phyloP scores from a whole-genome alignment of 2,113 vertebrate genomes.

The Xiphophorus couchianus region DNA sequence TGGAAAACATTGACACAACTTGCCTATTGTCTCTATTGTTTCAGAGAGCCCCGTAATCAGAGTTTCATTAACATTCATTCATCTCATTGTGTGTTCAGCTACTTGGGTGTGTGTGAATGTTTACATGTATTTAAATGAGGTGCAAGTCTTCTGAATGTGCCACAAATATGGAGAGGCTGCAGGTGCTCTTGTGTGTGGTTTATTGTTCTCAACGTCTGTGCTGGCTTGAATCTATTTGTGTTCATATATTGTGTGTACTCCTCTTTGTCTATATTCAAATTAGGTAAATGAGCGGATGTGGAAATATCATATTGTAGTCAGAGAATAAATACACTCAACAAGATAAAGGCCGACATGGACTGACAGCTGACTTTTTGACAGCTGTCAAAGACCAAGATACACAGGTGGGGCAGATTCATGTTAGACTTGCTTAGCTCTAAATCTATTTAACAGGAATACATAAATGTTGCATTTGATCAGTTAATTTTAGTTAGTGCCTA shows the following conservation, averaged over 20 bases:
- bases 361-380: constrained; percentile 1
- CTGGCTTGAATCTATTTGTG: constrained; percentile 44
- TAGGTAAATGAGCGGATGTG: constrained; percentile 41
- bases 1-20: constrained; percentile 48
- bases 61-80: constrained; percentile 64
- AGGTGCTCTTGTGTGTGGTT: constrained; percentile 57
- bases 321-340: neutral
- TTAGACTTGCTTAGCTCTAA: neutral
- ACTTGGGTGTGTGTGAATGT: constrained; percentile 16
- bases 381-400: neutral
- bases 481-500: neutral
- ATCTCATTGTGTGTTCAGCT: constrained; percentile 29
- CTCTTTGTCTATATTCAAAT: constrained; percentile 22
- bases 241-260: constrained; percentile 32
- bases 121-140: constrained; percentile 55
- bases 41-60: constrained; percentile 53
- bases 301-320: constrained; percentile 14
- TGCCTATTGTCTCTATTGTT: constrained; percentile 65
- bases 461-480: neutral
- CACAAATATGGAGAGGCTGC: constrained; percentile 53
- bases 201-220: constrained; percentile 38
- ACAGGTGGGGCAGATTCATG: neutral
- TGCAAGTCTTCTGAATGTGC: constrained; percentile 22
- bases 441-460: neutral
- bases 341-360: constrained; percentile 3